A percentile compares a stretch with the other conserved stretches of the same genome.
Evolutionary conservation across 2,797 vertebrate species (phyloP).

Genomic region (Tarsius wallacei): DNA sequence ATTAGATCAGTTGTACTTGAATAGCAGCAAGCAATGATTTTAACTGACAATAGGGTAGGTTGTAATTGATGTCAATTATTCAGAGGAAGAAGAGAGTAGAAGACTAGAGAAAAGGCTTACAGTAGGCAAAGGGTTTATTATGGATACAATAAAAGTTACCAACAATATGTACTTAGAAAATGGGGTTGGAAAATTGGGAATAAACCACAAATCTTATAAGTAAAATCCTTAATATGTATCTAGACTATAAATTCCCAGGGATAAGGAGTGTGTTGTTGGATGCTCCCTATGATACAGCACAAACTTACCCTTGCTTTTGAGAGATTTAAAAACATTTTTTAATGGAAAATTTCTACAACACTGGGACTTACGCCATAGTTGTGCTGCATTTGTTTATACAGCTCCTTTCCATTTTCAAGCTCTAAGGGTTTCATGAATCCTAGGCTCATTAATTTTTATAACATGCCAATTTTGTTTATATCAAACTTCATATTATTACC

Average conservation of each 20-base stretch:
- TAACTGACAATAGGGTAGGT: conserved; percentile 83
- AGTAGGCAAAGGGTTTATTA: conserved; percentile 6
- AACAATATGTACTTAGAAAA: conserved; percentile 6
- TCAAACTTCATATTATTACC: background rate
- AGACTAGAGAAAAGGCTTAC: conserved; percentile 74
- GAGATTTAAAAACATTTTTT: background rate
- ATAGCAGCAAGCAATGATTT: conserved; percentile 81
- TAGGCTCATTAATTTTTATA: background rate
- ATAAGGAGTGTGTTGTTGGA: background rate
- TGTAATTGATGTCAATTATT: conserved; percentile 84
- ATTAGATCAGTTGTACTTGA: conserved; percentile 85
- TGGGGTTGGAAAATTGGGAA: background rate
- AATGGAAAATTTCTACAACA: background rate
- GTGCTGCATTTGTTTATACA: background rate
- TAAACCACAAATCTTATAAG: background rate
- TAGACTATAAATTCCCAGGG: background rate
- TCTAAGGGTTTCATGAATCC: background rate
- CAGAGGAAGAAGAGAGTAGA: conserved; percentile 76
- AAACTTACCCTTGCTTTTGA: background rate
- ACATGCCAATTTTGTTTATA: background rate
- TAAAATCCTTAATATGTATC: background rate
- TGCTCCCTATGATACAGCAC: background rate
- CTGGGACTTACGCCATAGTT: background rate
- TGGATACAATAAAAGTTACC: conserved; percentile 46
- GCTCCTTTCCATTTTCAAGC: background rate